A percentile compares a stretch with the other conserved stretches of the same genome.
phyloP scores from a whole-genome alignment of 1,140 invertebrate species.

The Artemia franciscana region DNA sequence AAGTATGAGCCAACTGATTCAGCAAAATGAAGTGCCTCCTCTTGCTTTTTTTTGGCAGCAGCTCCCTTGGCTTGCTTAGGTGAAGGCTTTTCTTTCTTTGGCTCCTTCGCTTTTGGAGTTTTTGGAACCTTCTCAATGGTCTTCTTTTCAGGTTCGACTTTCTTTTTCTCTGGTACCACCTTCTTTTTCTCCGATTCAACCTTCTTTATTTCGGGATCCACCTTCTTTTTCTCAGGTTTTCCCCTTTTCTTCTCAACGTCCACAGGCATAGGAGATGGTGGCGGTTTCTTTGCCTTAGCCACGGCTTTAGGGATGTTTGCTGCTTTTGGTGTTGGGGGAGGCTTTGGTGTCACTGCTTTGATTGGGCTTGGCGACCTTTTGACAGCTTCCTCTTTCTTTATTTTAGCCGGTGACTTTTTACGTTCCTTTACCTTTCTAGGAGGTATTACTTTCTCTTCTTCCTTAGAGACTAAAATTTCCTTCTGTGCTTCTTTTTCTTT shows the following conservation, averaged over 20 bases:
- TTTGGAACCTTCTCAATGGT: neutral
- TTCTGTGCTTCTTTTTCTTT: neutral
- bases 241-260: neutral
- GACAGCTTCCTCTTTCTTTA: neutral
- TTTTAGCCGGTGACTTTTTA: neutral
- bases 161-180: neutral
- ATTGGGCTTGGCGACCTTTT: no score
- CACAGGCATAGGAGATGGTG: no score
- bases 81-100: slow-evolving; percentile 11
- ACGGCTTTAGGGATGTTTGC: no score
- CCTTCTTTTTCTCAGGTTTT: neutral
- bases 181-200: neutral
- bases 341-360: no score
- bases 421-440: neutral
- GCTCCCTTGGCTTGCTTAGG: slow-evolving; percentile 21
- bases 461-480: neutral
- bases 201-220: neutral
- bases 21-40: slow-evolving; percentile 15
- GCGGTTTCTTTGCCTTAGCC: no score
- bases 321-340: no score
- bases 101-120: neutral
- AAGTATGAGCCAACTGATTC: slow-evolving; percentile 22
- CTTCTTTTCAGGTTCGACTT: neutral
- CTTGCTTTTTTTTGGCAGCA: slow-evolving; percentile 17
- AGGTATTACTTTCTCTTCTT: neutral